These are phyloP conservation scores for Colletes latitarsis DNA, from an alignment of 1,140 invertebrate genomes.

Conservation along the genomic window DNA sequence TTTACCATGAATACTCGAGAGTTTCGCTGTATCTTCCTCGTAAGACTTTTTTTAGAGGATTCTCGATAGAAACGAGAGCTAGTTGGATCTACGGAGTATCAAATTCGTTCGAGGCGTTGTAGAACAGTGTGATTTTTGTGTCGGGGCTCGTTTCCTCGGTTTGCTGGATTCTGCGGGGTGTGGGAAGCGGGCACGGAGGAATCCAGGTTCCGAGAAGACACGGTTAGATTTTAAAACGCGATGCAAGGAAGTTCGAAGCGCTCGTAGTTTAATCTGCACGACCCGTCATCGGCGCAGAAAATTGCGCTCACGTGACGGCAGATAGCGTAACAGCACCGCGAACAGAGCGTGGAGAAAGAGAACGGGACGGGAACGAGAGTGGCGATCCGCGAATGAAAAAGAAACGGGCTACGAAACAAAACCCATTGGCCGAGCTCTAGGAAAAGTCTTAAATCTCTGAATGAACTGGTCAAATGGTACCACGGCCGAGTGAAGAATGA, in stretches of 20 bases:
- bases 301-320: slow-evolving; percentile 63
- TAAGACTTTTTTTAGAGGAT: too few species aligned
- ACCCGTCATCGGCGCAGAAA: slow-evolving; percentile 63
- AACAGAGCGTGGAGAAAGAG: slow-evolving; percentile 28
- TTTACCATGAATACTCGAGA: too few species aligned
- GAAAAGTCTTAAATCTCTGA: slow-evolving; percentile 69
- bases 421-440: slow-evolving; percentile 55
- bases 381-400: slow-evolving; percentile 27
- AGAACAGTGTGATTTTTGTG: too few species aligned
- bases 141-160: neutral
- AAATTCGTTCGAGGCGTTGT: too few species aligned
- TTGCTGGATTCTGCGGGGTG: neutral
- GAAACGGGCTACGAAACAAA: slow-evolving; percentile 55
- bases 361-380: slow-evolving; percentile 9
- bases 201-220: slow-evolving; percentile 53
- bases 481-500: slow-evolving; percentile 57
- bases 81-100: too few species aligned
- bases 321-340: slow-evolving; percentile 58
- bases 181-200: neutral
- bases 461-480: slow-evolving; percentile 67
- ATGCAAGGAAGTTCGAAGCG: slow-evolving; percentile 49
- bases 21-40: too few species aligned
- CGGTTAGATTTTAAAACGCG: slow-evolving; percentile 57
- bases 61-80: too few species aligned
- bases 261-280: slow-evolving; percentile 59